phyloP scores from a whole-genome alignment of 2,888 invertebrate species.

The Maniola hyperantus region DNA sequence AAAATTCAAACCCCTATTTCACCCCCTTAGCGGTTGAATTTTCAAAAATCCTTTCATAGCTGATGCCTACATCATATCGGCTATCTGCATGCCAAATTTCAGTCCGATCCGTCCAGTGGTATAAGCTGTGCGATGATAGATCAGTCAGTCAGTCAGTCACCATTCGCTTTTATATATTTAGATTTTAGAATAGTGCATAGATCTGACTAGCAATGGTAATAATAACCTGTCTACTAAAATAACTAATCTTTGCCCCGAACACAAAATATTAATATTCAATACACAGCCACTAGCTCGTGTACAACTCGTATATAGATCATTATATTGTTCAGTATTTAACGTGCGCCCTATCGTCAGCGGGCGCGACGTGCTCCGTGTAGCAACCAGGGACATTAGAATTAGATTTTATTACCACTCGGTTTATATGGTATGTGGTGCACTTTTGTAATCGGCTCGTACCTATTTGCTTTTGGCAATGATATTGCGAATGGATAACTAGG shows the following conservation, averaged over 20 bases:
- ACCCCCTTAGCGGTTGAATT: too few species aligned
- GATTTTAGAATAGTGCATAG: too few species aligned
- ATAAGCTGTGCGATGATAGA: too few species aligned
- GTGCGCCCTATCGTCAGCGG: constrained; percentile 70
- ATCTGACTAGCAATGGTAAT: too few species aligned
- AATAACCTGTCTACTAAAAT: not conserved
- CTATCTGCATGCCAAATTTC: too few species aligned
- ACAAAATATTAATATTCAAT: constrained; percentile 60
- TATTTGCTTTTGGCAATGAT: constrained; percentile 1
- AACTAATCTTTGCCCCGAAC: constrained; percentile 56
- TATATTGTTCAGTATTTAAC: constrained; percentile 75
- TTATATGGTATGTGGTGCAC: constrained; percentile 40
- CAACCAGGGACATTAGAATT: constrained; percentile 60
- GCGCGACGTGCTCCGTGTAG: constrained; percentile 54
- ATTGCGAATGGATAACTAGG: not conserved
- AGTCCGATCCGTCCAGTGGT: too few species aligned
- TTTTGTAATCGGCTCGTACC: constrained; percentile 43
- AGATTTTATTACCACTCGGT: constrained; percentile 49
- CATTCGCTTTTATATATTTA: too few species aligned
- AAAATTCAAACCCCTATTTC: too few species aligned
- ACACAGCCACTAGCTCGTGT: constrained; percentile 69
- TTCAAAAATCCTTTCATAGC: too few species aligned
- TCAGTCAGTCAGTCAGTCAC: too few species aligned
- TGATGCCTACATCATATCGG: too few species aligned
- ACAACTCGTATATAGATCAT: constrained; percentile 81